phyloP scores from a whole-genome alignment of 92 coral and sea anemone species.

The Umimayanthus kanabou region DNA sequence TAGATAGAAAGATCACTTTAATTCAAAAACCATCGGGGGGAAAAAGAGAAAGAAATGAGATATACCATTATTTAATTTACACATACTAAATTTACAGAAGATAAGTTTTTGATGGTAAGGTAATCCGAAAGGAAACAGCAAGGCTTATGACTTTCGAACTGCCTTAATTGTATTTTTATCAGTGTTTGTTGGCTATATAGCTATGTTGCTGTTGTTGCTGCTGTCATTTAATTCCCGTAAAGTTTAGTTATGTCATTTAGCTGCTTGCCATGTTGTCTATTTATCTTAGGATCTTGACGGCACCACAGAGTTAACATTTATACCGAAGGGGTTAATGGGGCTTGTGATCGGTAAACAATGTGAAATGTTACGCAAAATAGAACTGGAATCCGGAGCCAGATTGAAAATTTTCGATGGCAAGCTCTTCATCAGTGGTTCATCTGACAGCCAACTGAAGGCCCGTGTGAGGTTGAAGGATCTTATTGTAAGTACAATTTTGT shows the following conservation, averaged over 20 bases:
- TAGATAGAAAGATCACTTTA: too few species aligned
- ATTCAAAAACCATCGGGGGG: too few species aligned
- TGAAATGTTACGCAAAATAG: neutral
- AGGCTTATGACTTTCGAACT: too few species aligned
- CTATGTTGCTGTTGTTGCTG: too few species aligned
- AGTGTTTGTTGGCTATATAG: too few species aligned
- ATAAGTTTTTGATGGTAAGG: too few species aligned
- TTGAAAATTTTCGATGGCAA: neutral
- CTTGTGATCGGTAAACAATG: neutral
- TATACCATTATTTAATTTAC: too few species aligned
- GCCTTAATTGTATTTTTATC: too few species aligned
- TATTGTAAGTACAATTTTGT: neutral
- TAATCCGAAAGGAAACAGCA: too few species aligned
- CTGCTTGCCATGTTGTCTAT: neutral
- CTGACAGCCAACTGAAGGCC: neutral
- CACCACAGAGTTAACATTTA: neutral
- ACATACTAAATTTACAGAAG: too few species aligned
- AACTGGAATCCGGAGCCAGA: neutral
- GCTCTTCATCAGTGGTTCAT: neutral
- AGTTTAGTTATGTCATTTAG: neutral
- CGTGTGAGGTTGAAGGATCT: neutral
- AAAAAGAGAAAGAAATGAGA: too few species aligned
- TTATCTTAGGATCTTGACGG: neutral
- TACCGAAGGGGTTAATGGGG: neutral
- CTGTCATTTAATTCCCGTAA: too few species aligned